Conservation (phyloP, 2,888 invertebrate genomes). For the Yponomeuta cagnagella region DNA sequence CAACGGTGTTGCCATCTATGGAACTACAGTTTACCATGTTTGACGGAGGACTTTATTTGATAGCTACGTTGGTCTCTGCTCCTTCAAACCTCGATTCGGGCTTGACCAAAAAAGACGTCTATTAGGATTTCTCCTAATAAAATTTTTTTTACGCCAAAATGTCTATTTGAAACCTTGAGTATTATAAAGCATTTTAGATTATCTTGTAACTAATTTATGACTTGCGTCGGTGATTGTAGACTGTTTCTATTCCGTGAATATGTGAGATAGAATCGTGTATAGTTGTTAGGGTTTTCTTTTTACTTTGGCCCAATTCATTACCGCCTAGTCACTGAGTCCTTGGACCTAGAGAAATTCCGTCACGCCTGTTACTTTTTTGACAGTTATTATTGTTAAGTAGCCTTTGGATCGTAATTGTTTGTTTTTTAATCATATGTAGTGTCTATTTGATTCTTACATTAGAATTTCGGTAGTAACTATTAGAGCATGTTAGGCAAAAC, state of each 20-base stretch:
- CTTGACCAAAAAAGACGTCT: not conserved
- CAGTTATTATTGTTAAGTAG: conserved; percentile 41
- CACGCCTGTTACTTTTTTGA: conserved; percentile 44
- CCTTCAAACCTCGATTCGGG: not conserved
- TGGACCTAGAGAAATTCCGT: conserved; percentile 50
- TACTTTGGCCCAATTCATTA: conserved; percentile 35
- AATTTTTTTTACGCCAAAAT: conserved; percentile 28
- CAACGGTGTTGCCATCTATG: conserved; percentile 22
- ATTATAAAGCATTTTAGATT: conserved; percentile 63
- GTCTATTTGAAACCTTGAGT: conserved; percentile 48
- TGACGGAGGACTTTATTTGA: not conserved
- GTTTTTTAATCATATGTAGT: conserved; percentile 65
- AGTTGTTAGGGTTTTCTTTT: conserved; percentile 17
- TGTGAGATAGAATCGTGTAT: conserved; percentile 13
- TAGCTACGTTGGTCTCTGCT: not conserved
- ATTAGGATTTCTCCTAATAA: not conserved
- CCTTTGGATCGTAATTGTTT: conserved; percentile 69
- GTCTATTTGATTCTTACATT: conserved; percentile 47
- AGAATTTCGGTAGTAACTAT: conserved; percentile 66
- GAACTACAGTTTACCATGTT: not conserved
- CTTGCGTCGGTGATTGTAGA: conserved; percentile 37
- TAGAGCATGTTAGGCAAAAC: conserved; percentile 62
- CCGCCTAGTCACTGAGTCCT: conserved; percentile 75
- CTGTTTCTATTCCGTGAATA: conserved; percentile 35
- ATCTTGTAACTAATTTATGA: conserved; percentile 30